phyloP scores from a whole-genome alignment of 2,113 vertebrate genomes.

The Equus przewalskii region DNA sequence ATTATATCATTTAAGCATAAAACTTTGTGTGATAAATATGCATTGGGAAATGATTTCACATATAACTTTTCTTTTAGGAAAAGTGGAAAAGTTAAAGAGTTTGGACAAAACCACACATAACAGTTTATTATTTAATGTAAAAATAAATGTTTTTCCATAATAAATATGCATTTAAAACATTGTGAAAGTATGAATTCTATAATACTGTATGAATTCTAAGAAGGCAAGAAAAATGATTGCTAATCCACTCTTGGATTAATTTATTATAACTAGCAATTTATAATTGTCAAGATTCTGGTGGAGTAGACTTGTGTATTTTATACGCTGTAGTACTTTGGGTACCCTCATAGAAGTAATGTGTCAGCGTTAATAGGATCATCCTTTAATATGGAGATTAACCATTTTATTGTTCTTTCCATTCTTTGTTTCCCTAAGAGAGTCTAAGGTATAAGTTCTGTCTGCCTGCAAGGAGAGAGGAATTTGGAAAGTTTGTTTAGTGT shows the following conservation, averaged over 20 bases:
- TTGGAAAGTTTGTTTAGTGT: not conserved
- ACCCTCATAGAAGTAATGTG: not conserved
- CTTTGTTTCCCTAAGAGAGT: not conserved
- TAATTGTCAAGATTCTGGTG: not conserved
- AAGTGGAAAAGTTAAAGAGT: slow-evolving; percentile 37
- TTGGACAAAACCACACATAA: not conserved
- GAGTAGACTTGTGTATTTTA: not conserved
- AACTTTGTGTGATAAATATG: not conserved
- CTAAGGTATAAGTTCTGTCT: not conserved
- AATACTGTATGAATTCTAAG: slow-evolving; percentile 27
- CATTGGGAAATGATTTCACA: slow-evolving; percentile 13
- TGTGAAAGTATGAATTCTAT: not conserved
- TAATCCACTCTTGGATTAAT: not conserved
- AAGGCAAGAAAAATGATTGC: slow-evolving; percentile 33
- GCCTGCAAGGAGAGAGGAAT: not conserved
- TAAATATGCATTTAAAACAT: not conserved
- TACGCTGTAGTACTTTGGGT: not conserved
- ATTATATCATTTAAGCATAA: slow-evolving; percentile 55
- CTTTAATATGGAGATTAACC: not conserved
- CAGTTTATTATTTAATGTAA: slow-evolving; percentile 46
- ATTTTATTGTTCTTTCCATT: slow-evolving; percentile 24
- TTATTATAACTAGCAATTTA: slow-evolving; percentile 24
- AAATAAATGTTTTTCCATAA: slow-evolving; percentile 50
- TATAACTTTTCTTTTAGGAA: slow-evolving; percentile 13
- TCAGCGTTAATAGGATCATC: not conserved